Base-by-base conservation (phyloP, 1,140 invertebrate genomes). In the Stegodyphus mimosarum region DNA sequence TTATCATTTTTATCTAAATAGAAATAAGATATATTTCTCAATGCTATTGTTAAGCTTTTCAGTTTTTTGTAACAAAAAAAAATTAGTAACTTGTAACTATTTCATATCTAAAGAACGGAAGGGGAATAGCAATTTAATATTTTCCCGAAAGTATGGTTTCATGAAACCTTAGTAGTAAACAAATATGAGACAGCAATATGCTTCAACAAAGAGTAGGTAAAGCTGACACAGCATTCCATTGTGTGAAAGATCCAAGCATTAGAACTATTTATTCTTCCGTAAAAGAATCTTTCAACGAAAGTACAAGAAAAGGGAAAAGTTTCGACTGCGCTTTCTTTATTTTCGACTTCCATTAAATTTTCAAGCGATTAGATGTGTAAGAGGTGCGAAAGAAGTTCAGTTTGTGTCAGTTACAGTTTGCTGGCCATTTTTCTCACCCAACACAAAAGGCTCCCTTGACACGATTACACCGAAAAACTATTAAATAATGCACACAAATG, bases 311-410 rank as follows among this genome's bases (percentile, higher is more conserved):
- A 33, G 33, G 33, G 33, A 33, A n/a, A 33, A 33, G 33, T 33
- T 33, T 33, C 33, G 33, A 33, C 33, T 33, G 33, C 33, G 33
- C 60, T 66, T 66, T 66, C 15, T 7, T 15, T 66, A 66, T 66
- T 73, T 77, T 67, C 48, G 49, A 67, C 64, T 67, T 52, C 63
- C 75, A 77, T 77, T 67, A 77, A 67, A 77, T 67, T 77, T 77
- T 77, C 48, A 77, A 77, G 49, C 50, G 75, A 67, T 77, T 77
- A 67, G 48, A 77, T 6, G 60, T 60, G 51, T 67, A 77, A 64
- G 15, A 77, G 60, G 75, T 67, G 75, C 49, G 75, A 33, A 77
- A 67, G 75, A 77, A 77, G 60, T 66, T 77, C 49, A 60, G 67
- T 77, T 77, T 77, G n/a, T 49, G 75, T 67, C 75, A 66, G 7